These are phyloP conservation scores for Cyanistes caeruleus DNA, from an alignment of 2,113 vertebrate species.

Conservation along the genomic window DNA sequence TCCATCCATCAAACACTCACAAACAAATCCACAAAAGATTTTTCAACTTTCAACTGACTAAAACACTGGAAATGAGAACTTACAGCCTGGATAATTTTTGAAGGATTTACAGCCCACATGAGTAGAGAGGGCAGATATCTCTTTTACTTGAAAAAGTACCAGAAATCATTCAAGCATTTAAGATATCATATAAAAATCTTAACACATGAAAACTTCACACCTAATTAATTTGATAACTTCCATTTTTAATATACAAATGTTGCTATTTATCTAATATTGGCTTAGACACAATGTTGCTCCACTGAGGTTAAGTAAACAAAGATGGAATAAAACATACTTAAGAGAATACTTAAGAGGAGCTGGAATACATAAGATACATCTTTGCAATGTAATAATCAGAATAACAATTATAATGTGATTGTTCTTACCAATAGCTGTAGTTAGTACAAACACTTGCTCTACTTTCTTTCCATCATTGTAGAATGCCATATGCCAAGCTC, in stretches of 20 bases:
- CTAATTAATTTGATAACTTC: not conserved
- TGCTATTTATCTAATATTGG: not conserved
- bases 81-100: not conserved
- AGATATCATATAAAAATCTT: not conserved
- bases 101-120: not conserved
- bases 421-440: slow-evolving; percentile 89
- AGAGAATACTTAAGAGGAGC: not conserved
- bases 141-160: not conserved
- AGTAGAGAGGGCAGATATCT: not conserved
- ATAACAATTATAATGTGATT: not conserved
- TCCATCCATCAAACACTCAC: not conserved
- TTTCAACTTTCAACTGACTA: not conserved
- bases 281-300: not conserved
- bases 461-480: slow-evolving; percentile 96
- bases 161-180: slow-evolving; percentile 16
- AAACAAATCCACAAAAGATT: not conserved
- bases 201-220: not conserved
- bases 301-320: not conserved
- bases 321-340: not conserved
- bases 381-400: not conserved
- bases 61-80: not conserved
- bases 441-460: slow-evolving; percentile 91
- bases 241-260: not conserved
- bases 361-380: not conserved
- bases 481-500: slow-evolving; percentile 94